A percentile compares a stretch with the other conserved stretches of the same genome.
Evolutionary conservation across 1,140 invertebrate species (phyloP).

Genomic region (Polypedilum vanderplanki): DNA sequence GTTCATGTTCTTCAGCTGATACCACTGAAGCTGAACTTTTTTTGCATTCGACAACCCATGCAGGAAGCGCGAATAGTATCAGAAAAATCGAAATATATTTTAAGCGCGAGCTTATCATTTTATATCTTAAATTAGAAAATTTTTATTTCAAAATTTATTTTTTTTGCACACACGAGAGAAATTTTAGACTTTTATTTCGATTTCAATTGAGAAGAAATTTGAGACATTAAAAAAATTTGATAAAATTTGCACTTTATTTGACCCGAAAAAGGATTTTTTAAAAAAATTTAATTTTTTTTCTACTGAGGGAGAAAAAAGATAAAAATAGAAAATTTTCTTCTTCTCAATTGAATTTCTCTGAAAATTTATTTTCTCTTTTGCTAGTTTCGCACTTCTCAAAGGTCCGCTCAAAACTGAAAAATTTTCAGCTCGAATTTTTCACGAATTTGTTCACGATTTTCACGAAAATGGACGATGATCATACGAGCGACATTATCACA

Average conservation of each 20-base stretch:
- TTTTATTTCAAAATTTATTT: conserved; percentile 32
- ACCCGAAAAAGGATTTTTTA: conserved; percentile 35
- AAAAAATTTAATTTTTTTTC: too few species aligned
- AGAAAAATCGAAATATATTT: conserved; percentile 41
- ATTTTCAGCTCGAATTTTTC: neutral
- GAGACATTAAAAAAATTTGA: neutral
- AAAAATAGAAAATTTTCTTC: conserved; percentile 37
- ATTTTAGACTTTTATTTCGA: neutral
- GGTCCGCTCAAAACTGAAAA: conserved; percentile 43
- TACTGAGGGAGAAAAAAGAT: conserved; percentile 34
- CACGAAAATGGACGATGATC: neutral
- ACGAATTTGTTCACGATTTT: neutral
- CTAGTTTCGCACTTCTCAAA: conserved; percentile 44
- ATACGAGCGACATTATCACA: neutral
- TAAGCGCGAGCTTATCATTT: conserved; percentile 42
- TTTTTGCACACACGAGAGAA: neutral
- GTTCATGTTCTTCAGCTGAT: conserved; percentile 50
- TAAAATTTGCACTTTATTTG: conserved; percentile 31
- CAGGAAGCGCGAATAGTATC: conserved; percentile 40
- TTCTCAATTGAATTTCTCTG: conserved; percentile 32
- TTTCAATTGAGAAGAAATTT: conserved; percentile 20
- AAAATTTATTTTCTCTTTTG: conserved; percentile 36
- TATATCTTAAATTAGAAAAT: conserved; percentile 31
- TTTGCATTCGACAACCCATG: conserved; percentile 42
- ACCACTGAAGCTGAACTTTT: conserved; percentile 35